Base-by-base conservation (phyloP, 2,888 invertebrate species). In the Ornithoptera alexandrae region DNA sequence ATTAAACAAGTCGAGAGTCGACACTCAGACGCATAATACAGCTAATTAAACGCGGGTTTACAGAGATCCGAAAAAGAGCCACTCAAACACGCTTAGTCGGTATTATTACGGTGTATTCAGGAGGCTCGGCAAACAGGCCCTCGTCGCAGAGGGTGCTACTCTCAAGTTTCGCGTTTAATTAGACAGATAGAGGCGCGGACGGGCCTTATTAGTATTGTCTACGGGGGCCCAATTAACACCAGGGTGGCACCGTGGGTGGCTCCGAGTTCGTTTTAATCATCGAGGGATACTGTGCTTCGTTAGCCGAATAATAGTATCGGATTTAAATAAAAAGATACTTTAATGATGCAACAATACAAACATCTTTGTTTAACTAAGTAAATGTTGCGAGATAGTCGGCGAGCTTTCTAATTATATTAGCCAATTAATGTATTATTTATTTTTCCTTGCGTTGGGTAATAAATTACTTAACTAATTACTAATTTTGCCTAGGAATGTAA, bases 121-220 rank as follows among this genome's bases (percentile, higher is more conserved):
- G 87, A 88, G 90, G 87, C 88, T 87, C 84, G 80, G 89, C 90
- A 91, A 90, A 91, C 89, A 90, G 87, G 87, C 88, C 84, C 90
- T 89, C 88, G 82, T 85, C 86, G 86, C 83, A 79, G 85, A 92
- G 91, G 90, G 92, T 89, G 88, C 92, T 90, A 86, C 90, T 90
- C 92, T 92, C 92, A 87, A 92, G 92, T 92, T 92, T 91, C 91
- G 90, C 91, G 89, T 92, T 92, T 92, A 92, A 92, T 92, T 92
- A 92, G 92, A 91, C 91, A 89, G 92, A 92, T 91, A 92, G 91
- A 91, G 85, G 89, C 91, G 89, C 91, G 91, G 90, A 89, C 91
- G 88, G 86, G 90, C 89, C 92, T 92, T 92, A 92, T 92, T 92
- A 92, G 92, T 92, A 92, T 92, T 92, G 92, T 92, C 92, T 92